phyloP scores from a whole-genome alignment of 2,113 vertebrate species.

The Hyaena hyaena region DNA sequence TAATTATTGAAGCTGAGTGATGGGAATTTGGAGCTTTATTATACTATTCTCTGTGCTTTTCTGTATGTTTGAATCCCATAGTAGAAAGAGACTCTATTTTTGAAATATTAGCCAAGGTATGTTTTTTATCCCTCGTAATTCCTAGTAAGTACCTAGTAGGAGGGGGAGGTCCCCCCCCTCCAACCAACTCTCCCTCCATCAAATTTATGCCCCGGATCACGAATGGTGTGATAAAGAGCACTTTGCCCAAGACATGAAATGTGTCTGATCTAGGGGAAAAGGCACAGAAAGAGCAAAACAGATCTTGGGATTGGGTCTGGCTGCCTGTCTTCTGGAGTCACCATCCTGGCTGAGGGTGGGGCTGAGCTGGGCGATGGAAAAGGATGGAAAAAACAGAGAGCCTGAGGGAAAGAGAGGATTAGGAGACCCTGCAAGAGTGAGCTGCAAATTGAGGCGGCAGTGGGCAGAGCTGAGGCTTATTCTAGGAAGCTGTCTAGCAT shows the following conservation, averaged over 20 bases:
- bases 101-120: background rate
- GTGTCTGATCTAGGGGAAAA: background rate
- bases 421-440: background rate
- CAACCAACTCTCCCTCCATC: background rate
- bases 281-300: background rate
- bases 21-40: background rate
- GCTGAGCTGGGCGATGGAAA: background rate
- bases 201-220: background rate
- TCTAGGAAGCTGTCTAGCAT: background rate
- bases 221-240: background rate
- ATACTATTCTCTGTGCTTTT: background rate
- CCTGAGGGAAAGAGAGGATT: background rate
- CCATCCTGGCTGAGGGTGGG: background rate
- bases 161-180: background rate
- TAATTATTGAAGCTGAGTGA: background rate
- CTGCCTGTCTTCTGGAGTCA: background rate
- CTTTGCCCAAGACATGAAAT: background rate
- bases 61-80: background rate
- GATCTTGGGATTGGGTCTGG: background rate
- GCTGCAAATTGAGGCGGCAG: background rate
- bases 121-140: background rate
- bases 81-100: background rate
- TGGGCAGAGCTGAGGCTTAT: background rate
- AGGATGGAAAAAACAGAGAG: background rate
- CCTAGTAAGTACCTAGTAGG: background rate